A percentile compares a stretch with the other conserved stretches of the same genome.
These are phyloP conservation scores for Nebria salina DNA, from an alignment of 2,888 invertebrate genomes.

Conservation along the genomic window DNA sequence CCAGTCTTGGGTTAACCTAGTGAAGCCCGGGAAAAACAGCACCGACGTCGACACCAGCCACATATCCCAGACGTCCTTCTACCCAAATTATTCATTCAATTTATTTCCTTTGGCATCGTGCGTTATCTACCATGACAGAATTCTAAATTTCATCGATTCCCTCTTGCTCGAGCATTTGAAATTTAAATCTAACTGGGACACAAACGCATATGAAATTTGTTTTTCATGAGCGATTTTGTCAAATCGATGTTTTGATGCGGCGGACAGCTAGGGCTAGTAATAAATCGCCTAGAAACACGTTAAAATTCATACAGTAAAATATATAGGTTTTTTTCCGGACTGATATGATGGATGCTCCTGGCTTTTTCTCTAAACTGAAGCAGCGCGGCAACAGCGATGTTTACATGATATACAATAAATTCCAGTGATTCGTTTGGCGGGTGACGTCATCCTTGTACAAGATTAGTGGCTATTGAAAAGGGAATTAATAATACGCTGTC, in stretches of 20 bases:
- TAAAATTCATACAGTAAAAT: slow-evolving; percentile 43
- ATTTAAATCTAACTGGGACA: slow-evolving; percentile 30
- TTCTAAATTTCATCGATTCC: slow-evolving; percentile 28
- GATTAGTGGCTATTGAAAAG: slow-evolving; percentile 21
- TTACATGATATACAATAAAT: slow-evolving; percentile 37
- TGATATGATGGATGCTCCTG: slow-evolving; percentile 28
- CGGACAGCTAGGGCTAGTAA: slow-evolving; percentile 33
- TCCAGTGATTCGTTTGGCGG: slow-evolving; percentile 15
- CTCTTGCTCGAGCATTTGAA: slow-evolving; percentile 28
- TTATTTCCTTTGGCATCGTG: slow-evolving; percentile 33
- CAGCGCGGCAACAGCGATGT: background rate
- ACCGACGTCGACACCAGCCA: background rate
- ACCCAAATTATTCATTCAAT: slow-evolving; percentile 40
- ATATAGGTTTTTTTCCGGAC: slow-evolving; percentile 30
- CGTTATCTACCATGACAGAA: slow-evolving; percentile 36
- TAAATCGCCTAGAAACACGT: slow-evolving; percentile 38
- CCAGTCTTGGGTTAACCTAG: background rate
- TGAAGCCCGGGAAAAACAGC: background rate
- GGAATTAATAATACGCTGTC: slow-evolving; percentile 15
- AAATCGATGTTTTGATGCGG: slow-evolving; percentile 42
- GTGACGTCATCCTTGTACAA: slow-evolving; percentile 21
- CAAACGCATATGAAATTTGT: slow-evolving; percentile 41
- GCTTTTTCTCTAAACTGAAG: slow-evolving; percentile 14
- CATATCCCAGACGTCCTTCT: slow-evolving; percentile 17
- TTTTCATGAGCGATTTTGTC: slow-evolving; percentile 43